Conservation (phyloP, 2,888 invertebrate genomes). For the Tipula lateralis region DNA sequence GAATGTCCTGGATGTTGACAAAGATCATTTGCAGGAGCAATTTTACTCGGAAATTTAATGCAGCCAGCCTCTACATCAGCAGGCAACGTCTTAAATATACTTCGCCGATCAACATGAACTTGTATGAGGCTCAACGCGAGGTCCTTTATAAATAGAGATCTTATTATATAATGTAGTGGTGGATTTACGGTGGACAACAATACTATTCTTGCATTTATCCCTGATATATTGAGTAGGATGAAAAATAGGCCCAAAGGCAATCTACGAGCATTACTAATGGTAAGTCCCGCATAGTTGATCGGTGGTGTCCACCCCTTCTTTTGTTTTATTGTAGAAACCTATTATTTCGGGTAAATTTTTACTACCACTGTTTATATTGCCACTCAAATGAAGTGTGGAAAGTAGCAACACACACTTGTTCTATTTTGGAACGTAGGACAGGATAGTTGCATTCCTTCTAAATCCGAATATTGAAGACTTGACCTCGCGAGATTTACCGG, state of each 20-base stretch:
- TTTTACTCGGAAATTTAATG: too few species aligned
- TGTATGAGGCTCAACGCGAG: not conserved
- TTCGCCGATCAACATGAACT: too few species aligned
- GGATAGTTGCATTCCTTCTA: too few species aligned
- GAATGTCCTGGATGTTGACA: too few species aligned
- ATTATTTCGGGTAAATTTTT: not conserved
- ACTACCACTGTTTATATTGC: not conserved
- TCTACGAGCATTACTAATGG: not conserved
- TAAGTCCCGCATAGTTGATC: not conserved
- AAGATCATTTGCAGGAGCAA: too few species aligned
- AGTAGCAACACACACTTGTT: not conserved
- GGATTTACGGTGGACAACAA: not conserved
- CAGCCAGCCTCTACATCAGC: too few species aligned
- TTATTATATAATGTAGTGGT: not conserved
- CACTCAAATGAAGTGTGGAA: not conserved
- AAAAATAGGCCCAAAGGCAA: not conserved
- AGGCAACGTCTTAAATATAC: too few species aligned
- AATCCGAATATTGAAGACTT: not conserved
- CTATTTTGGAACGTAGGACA: too few species aligned
- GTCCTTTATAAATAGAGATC: not conserved
- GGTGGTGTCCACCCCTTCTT: not conserved
- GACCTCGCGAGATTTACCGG: not conserved
- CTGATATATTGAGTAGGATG: not conserved
- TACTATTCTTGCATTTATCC: not conserved
- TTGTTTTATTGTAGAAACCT: not conserved